These are phyloP conservation scores for Actias luna DNA, from an alignment of 2,888 invertebrate species.

Conservation along the genomic window DNA sequence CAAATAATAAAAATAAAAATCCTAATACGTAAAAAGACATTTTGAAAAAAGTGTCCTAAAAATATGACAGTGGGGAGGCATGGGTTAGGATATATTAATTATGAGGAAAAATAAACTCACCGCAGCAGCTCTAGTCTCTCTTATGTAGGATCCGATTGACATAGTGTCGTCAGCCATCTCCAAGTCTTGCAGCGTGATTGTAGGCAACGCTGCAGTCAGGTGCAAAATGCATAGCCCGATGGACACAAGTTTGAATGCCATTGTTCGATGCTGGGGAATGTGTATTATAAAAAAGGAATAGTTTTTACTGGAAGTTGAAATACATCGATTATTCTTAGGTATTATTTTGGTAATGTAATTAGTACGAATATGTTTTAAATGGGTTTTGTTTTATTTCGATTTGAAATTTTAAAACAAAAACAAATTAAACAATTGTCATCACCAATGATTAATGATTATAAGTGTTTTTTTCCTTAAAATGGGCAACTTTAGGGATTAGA, in stretches of 20 bases:
- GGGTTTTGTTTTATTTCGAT: no score
- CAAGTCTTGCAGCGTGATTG: slow-evolving; percentile 57
- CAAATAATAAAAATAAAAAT: no score
- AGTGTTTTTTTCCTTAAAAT: no score
- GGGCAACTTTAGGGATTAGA: no score
- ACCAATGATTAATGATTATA: no score
- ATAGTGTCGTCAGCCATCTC: slow-evolving; percentile 74
- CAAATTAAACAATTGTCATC: no score
- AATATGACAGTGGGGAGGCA: not conserved
- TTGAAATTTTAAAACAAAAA: no score
- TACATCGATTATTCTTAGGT: no score
- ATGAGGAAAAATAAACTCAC: slow-evolving; percentile 44
- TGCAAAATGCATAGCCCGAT: slow-evolving; percentile 54
- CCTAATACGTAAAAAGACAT: no score
- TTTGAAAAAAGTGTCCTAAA: not conserved
- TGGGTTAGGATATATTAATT: not conserved
- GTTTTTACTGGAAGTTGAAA: no score
- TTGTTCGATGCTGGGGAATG: slow-evolving; percentile 19
- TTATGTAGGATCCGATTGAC: slow-evolving; percentile 80
- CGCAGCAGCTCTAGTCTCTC: slow-evolving; percentile 80
- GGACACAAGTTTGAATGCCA: slow-evolving; percentile 46
- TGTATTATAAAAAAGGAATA: not conserved
- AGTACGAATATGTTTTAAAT: no score
- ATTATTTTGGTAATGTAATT: no score
- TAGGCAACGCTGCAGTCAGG: slow-evolving; percentile 46